Percentiles rank a stretch among this genome's conserved stretches.
phyloP scores from a whole-genome alignment of 2,888 invertebrate genomes.

The Ophion ellenae region DNA sequence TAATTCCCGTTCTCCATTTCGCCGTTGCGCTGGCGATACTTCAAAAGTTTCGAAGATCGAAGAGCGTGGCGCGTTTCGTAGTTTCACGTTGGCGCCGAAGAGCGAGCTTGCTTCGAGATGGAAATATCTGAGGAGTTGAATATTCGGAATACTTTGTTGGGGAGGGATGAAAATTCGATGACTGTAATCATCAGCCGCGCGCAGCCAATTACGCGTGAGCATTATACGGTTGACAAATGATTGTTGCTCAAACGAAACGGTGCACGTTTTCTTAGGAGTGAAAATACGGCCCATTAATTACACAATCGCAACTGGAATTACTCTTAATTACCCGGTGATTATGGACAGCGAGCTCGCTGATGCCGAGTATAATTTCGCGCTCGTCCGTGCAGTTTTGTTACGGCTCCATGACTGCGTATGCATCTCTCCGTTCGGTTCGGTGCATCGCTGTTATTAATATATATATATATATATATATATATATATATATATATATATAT shows the following conservation, averaged over 20 bases:
- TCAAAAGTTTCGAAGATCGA: background rate
- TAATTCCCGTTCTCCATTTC: conserved; percentile 9
- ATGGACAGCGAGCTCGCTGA: conserved; percentile 49
- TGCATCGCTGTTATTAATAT: conserved; percentile 52
- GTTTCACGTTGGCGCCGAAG: background rate
- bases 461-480: background rate
- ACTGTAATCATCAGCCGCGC: conserved; percentile 43
- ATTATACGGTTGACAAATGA: conserved; percentile 57
- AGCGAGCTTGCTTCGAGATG: background rate
- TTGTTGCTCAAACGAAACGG: conserved; percentile 58
- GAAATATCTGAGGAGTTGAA: background rate
- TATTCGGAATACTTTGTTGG: conserved; percentile 4
- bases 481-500: too few relatives aligned
- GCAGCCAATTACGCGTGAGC: conserved; percentile 22
- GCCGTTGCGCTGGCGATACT: background rate
- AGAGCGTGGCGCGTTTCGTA: background rate
- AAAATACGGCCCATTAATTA: conserved; percentile 65
- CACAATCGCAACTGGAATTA: conserved; percentile 70
- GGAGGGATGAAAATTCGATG: conserved; percentile 26
- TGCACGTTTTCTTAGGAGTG: conserved; percentile 50
- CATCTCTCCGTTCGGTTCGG: conserved; percentile 55
- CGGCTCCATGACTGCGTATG: conserved; percentile 52
- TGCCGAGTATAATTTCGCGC: conserved; percentile 50
- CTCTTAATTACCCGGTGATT: conserved; percentile 69
- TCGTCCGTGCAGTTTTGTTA: conserved; percentile 53